Base-by-base conservation (phyloP, 2,888 invertebrate species). In the Criorhina ranunculi region DNA sequence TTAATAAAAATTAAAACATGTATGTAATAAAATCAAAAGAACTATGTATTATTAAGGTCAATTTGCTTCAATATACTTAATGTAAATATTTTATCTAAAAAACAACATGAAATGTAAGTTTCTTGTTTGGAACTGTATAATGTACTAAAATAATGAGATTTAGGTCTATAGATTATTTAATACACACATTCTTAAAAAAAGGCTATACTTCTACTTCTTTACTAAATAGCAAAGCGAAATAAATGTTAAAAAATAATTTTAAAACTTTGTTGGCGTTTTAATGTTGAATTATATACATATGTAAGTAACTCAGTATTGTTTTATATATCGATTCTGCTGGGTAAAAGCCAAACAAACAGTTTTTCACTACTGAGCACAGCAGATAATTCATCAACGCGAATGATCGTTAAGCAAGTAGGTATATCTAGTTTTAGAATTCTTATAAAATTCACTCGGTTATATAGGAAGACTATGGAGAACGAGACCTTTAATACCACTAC, bases 41-140 rank as follows among this genome's bases (percentile, higher is more conserved):
- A 57, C 66, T 67, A 64, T 79, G 60, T 75, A 80, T 76, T 66
- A 37, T 33, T 70, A 70, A 76, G 66, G 69, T 57, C 55, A 72
- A 51, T 73, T 57, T 59, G 72, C 85, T 85, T 85, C 69, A 85
- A 67, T 81, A 81, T 86, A 86, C 86, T 86, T 86, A 86, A 86
- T 86, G 86, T 86, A 86, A 86, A 86, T 86, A 86, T 81, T 77
- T 76, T 77, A 86, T 64, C 75, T 76, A 70, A 76, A 70, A 76
- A 83, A 75, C 15, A 64, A 40, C 40, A 66, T 80, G 57, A 80
- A 75, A 69, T 70, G 69, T 80, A 70, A 40, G 57, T 12, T 44
- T 62, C 19, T 33, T 62, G 44, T 33, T 70, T 70, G 42, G 67
- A 80, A 80, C 51, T 83, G 75, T 75, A 66, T 73, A 67, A 53